phyloP scores from a whole-genome alignment of 2,888 invertebrate species.

The Acrocyrtus sp. region DNA sequence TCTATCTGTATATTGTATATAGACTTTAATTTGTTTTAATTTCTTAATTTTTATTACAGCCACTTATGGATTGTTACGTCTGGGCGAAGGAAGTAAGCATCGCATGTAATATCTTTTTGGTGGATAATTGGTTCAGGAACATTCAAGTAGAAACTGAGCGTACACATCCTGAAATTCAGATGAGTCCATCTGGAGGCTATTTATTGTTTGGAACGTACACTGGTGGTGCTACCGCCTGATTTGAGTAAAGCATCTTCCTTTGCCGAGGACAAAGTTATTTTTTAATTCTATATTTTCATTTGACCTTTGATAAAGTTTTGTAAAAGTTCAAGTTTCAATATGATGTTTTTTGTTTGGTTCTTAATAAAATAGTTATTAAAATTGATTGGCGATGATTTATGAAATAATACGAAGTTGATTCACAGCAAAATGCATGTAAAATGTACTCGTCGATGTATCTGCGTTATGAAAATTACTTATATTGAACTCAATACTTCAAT shows the following conservation, averaged over 20 bases:
- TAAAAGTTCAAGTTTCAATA: background rate
- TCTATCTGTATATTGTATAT: conserved; percentile 18
- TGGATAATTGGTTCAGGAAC: conserved; percentile 87
- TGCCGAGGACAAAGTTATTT: too few species aligned
- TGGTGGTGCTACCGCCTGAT: too few species aligned
- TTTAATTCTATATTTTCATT: background rate
- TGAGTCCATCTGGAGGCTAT: conserved; percentile 90
- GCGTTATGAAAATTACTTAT: too few species aligned
- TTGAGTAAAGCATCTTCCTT: too few species aligned
- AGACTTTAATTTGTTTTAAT: conserved; percentile 14
- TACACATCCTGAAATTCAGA: conserved; percentile 94
- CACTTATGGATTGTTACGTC: conserved; percentile 84
- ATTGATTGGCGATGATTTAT: too few species aligned
- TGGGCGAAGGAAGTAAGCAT: conserved; percentile 77
- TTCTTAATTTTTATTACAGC: conserved; percentile 66
- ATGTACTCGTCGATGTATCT: too few species aligned
- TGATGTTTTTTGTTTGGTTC: too few species aligned
- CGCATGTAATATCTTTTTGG: conserved; percentile 80
- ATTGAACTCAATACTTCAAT: too few species aligned
- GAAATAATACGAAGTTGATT: too few species aligned
- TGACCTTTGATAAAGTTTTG: too few species aligned
- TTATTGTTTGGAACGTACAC: conserved; percentile 76
- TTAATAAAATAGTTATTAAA: too few species aligned
- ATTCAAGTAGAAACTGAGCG: conserved; percentile 91
- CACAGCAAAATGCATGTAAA: too few species aligned